Base-by-base conservation (phyloP, 2,797 vertebrate genomes). In the Protosalanx chinensis region DNA sequence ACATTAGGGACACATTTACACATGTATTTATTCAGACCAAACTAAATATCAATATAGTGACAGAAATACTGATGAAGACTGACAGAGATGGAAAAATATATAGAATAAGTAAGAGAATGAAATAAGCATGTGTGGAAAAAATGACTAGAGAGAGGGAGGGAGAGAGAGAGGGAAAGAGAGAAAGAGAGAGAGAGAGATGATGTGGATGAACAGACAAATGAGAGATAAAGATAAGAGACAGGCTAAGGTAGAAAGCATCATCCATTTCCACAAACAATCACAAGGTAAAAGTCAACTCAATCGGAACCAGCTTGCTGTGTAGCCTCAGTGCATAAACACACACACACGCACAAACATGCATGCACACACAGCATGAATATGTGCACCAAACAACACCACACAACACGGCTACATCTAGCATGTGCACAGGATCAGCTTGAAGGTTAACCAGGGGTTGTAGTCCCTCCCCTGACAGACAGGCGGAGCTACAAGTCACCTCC, bases 261-360 rank as follows among this genome's bases (percentile, higher is more conserved):
- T 68, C 64, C 66, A 53, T 75, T 76, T 76, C 66, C 75, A 70
- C 41, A 80, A 84, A 78, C 75, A 78, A 68, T 46, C 29, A 18
- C 41, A 64, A 70, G 64, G 64, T 57, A 76, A 68, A 73, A 70
- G 72, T 12, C 69, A 12, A 65, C 70, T 72, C 62, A 78, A 71
- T 80, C 74, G 74, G 41, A 67, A 75, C 35, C 60, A 60, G 57
- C 59, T 62, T 20, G 46, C 67, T 70, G 58, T 75, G 49, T 15
- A 49, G 35, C 10, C 67, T 67, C 23, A 5, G n/a, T 27, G 56
- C 69, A 15, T n/a, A 64, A 16, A 41, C 62, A 41, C 62, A 13
- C 62, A 20, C n/a, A 57, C 53, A 57, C 53, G 6, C 53, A 57
- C 15, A 57, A n/a, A 23, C 33, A 0, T 33, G 13, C 62, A 6